A percentile compares a stretch with the other conserved stretches of the same genome.
phyloP scores from a whole-genome alignment of 2,113 vertebrate species.

The Semicossyphus pulcher region DNA sequence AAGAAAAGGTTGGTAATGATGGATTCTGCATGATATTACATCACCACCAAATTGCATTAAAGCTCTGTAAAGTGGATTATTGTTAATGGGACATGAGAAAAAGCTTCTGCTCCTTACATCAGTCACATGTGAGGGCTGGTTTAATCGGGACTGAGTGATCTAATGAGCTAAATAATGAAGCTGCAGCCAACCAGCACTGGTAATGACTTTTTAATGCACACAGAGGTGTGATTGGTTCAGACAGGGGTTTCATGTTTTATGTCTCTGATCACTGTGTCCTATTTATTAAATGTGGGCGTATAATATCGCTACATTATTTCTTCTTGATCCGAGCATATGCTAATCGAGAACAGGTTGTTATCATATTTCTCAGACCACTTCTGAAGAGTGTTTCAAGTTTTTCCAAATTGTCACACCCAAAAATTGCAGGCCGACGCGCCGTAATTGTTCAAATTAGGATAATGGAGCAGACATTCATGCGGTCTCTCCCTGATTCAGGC shows the following conservation, averaged over 20 bases:
- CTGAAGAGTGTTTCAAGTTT: not conserved
- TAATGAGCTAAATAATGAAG: constrained; percentile 76
- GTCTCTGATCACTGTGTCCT: constrained; percentile 24
- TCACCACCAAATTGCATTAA: constrained; percentile 65
- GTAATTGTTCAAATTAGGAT: not conserved
- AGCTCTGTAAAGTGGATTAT: constrained; percentile 74
- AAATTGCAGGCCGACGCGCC: not conserved
- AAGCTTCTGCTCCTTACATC: constrained; percentile 58
- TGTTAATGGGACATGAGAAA: constrained; percentile 71
- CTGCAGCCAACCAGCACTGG: constrained; percentile 47
- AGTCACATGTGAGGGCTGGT: constrained; percentile 58
- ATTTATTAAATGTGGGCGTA: not conserved
- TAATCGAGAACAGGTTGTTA: not conserved
- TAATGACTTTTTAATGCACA: constrained; percentile 73
- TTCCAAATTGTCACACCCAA: not conserved
- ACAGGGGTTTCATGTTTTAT: constrained; percentile 21
- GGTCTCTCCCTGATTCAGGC: too few relatives aligned
- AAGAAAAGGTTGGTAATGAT: constrained; percentile 59
- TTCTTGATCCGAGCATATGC: not conserved
- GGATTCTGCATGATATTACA: constrained; percentile 76
- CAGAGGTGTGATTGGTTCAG: constrained; percentile 40
- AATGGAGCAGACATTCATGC: not conserved
- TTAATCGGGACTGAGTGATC: constrained; percentile 53
- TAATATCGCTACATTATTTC: not conserved
- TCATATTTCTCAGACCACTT: not conserved